Conservation (phyloP, 2,113 vertebrate species). For the Thermophis baileyi region DNA sequence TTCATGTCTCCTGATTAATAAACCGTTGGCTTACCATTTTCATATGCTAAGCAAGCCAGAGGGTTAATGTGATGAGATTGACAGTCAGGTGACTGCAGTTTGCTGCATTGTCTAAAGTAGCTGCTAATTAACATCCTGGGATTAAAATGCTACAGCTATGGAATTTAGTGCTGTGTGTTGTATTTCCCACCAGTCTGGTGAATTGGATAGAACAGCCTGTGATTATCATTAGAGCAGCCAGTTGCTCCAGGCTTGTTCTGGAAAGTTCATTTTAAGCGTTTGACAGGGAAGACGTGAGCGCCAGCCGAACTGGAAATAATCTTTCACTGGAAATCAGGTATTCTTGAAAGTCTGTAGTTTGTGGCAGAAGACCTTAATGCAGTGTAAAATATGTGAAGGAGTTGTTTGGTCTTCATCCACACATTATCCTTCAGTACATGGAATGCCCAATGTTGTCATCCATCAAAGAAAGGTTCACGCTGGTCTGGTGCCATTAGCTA, state of each 20-base stretch:
- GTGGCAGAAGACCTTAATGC: background rate
- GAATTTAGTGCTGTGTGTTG: background rate
- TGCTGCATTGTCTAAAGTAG: background rate
- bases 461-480: background rate
- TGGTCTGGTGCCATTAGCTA: background rate
- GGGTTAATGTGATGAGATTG: background rate
- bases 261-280: conserved; percentile 25
- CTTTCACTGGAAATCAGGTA: conserved; percentile 8
- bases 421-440: background rate
- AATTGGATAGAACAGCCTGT: conserved; percentile 9
- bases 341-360: background rate
- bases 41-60: background rate
- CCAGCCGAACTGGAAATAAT: conserved; percentile 6
- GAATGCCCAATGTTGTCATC: background rate
- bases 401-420: background rate
- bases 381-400: background rate
- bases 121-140: conserved; percentile 4
- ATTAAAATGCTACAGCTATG: conserved; percentile 4
- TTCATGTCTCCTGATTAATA: background rate
- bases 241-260: background rate
- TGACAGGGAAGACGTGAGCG: conserved; percentile 8
- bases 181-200: background rate
- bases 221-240: background rate
- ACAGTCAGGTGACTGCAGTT: background rate
- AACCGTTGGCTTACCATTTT: background rate